These are phyloP conservation scores for Lerista edwardsae DNA, from an alignment of 2,797 vertebrate species.

Conservation along the genomic window DNA sequence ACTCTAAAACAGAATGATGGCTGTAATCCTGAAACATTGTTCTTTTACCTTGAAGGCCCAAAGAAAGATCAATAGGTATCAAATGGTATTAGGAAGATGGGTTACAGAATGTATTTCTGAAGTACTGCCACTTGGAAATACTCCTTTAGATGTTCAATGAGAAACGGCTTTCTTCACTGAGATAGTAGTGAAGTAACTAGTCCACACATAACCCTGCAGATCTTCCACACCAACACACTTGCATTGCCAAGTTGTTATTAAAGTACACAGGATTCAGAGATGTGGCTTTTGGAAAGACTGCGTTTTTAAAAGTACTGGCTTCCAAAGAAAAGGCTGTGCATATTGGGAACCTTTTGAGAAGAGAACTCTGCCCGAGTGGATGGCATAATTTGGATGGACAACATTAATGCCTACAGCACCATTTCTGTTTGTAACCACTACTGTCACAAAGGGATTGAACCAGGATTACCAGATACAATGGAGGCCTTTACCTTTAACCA, in stretches of 20 bases:
- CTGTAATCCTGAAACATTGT: neutral
- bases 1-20: neutral
- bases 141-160: neutral
- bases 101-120: slow-evolving; percentile 8
- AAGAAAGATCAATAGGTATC: neutral
- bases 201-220: neutral
- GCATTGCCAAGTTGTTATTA: slow-evolving; percentile 15
- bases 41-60: neutral
- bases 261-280: rapidly evolving
- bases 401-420: slow-evolving; percentile 37
- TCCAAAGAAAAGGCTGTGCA: neutral
- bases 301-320: too few species aligned
- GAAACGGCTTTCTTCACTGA: neutral
- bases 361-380: slow-evolving; percentile 42
- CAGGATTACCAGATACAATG: too few species aligned
- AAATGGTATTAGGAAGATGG: neutral
- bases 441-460: neutral
- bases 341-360: slow-evolving; percentile 27
- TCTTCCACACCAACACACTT: slow-evolving; percentile 27
- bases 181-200: neutral
- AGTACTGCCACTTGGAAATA: neutral
- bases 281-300: slow-evolving; percentile 7
- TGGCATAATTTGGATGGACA: slow-evolving; percentile 20
- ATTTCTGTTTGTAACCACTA: slow-evolving; percentile 26
- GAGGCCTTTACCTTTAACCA: too few species aligned